Percentiles rank a stretch among this genome's conserved stretches.
These are phyloP conservation scores for Gila robusta DNA, from an alignment of 2,797 vertebrate species.

Conservation along the genomic window DNA sequence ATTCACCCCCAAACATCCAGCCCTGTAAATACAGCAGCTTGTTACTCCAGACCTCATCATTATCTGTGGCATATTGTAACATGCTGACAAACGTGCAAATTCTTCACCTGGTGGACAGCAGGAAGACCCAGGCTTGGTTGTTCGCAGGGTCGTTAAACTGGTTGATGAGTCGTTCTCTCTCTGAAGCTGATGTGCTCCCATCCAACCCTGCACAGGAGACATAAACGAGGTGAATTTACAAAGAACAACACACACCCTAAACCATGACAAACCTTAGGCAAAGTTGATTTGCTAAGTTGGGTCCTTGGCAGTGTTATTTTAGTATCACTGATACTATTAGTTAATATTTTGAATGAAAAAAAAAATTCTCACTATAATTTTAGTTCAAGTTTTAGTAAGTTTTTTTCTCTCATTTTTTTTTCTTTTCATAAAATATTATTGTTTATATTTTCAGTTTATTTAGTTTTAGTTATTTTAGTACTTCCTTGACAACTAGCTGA, in stretches of 20 bases:
- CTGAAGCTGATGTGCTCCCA: constrained; percentile 95
- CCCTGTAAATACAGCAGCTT: constrained; percentile 74
- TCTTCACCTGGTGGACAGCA: constrained; percentile 93
- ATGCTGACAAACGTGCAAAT: not conserved
- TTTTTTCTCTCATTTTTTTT: fast-evolving
- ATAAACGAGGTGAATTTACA: not conserved
- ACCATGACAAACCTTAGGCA: not conserved
- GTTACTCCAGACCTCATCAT: not conserved
- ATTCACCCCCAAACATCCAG: constrained; percentile 97
- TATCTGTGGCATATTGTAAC: not conserved
- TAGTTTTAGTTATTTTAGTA: not conserved
- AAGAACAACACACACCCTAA: not conserved
- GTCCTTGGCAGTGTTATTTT: not conserved
- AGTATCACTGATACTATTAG: not conserved
- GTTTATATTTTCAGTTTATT: not conserved
- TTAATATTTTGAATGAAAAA: not conserved
- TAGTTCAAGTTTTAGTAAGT: not conserved
- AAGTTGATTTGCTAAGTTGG: not conserved
- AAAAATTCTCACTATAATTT: not conserved
- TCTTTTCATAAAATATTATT: not conserved
- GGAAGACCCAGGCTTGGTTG: constrained; percentile 87
- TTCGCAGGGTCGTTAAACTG: constrained; percentile 97
- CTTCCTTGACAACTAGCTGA: not conserved
- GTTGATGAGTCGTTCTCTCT: constrained; percentile 96
- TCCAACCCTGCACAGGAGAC: constrained; percentile 86